phyloP scores from a whole-genome alignment of 30 jellyfish, hydroid and myxozoan genomes.

The Hydractinia echinata region DNA sequence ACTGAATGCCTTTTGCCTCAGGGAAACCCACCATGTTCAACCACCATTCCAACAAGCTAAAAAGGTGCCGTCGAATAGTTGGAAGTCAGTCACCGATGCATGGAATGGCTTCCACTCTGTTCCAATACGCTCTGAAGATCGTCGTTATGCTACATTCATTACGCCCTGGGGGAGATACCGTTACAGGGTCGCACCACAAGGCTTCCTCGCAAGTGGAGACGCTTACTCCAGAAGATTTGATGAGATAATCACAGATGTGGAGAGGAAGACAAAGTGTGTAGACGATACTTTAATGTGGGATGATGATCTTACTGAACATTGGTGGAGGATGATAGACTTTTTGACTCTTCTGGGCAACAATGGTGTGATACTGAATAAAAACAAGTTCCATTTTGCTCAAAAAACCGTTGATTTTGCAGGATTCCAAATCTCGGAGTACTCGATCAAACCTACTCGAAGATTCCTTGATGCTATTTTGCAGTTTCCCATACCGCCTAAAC shows the following conservation, averaged over 20 bases:
- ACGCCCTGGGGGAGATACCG: not conserved
- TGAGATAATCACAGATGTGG: not conserved
- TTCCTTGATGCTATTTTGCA: too few species aligned
- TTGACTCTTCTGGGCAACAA: not conserved
- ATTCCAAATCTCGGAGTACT: too few species aligned
- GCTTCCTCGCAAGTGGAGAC: not conserved
- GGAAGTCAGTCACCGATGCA: conserved; percentile 9
- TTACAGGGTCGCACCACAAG: not conserved
- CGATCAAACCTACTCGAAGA: too few species aligned
- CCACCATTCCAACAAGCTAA: conserved; percentile 4
- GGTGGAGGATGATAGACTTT: not conserved
- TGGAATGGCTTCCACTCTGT: conserved; percentile 8
- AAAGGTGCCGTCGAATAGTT: not conserved
- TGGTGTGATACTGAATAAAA: not conserved
- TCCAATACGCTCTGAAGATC: not conserved
- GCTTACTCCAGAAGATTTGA: not conserved
- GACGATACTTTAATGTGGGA: conserved; percentile 14
- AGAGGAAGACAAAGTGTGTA: not conserved
- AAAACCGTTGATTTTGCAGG: too few species aligned
- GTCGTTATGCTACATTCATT: not conserved
- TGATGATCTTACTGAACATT: not conserved
- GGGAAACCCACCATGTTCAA: conserved; percentile 1
- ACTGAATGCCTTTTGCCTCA: not conserved
- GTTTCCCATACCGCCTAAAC: too few species aligned
- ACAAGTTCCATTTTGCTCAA: not conserved